Base-by-base conservation (phyloP, 2,888 invertebrate genomes). In the Coleophora deauratella region DNA sequence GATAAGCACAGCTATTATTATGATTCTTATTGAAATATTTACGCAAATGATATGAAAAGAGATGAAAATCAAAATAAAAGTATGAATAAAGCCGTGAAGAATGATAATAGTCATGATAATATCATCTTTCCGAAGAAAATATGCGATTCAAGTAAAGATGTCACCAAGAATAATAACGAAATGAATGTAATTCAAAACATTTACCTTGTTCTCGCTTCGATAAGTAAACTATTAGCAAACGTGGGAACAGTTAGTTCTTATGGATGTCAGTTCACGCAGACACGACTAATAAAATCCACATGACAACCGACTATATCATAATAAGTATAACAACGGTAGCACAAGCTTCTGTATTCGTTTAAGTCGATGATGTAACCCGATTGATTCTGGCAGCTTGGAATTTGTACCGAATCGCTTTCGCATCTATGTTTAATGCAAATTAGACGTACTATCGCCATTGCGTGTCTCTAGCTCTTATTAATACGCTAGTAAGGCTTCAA, bases 361-460 rank as follows among this genome's bases (percentile, higher is more conserved):
- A 46, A 46, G 54, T 55, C 48, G 52, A 56, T 50, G 54, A 53
- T 53, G 44, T 21, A 34, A 52, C 52, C 61, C 59, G 63, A 67
- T 69, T 65, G 66, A 63, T 63, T 66, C 63, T 59, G 21, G 21
- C 6, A 62, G 53, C 49, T 59, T 49, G 47, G 65, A 61, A 65
- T 62, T 60, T 55, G 53, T 49, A 21, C 31, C 41, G 54, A 51
- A 50, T 57, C 54, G 58, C 44, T 48, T 69, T 72, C 55, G 68
- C 64, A 60, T 62, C 59, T 57, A 66, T 55, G 51, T 50, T 21
- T 21, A 55, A 59, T 73, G 66, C 54, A 69, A 73, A 72, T 67
- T 62, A 67, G 64, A 47, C 45, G 38, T 46, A 41, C 49, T 51
- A 52, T 52, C 55, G 52, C 43, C 43, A 48, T 47, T 44, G 52